phyloP scores from a whole-genome alignment of 2,113 vertebrate species.

The Pontoporia blainvillei region DNA sequence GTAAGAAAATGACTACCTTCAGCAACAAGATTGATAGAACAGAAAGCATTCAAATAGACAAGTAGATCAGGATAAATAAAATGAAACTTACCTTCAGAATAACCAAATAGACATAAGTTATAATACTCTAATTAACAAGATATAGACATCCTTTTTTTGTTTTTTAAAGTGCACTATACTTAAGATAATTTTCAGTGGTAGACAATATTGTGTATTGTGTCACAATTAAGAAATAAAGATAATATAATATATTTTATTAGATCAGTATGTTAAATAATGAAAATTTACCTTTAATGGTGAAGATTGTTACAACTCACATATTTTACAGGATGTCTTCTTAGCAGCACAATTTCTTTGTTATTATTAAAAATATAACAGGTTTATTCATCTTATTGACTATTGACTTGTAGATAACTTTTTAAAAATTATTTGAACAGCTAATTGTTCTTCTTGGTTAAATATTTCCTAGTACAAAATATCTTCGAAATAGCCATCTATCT shows the following conservation, averaged over 20 bases:
- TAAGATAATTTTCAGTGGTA: not conserved
- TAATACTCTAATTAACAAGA: not conserved
- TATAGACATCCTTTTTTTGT: not conserved
- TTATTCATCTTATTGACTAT: not conserved
- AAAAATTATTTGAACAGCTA: not conserved
- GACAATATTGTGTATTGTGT: not conserved
- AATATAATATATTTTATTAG: not conserved
- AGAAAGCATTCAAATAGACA: not conserved
- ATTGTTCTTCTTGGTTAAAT: not conserved
- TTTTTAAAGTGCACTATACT: not conserved
- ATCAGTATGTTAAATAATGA: not conserved
- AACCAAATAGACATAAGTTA: not conserved
- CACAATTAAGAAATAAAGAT: not conserved
- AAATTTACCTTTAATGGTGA: not conserved
- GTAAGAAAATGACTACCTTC: slow-evolving; percentile 24
- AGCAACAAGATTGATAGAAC: not conserved
- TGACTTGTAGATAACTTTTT: not conserved
- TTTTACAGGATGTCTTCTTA: not conserved
- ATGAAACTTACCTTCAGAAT: not conserved
- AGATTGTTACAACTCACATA: not conserved
- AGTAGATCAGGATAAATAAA: not conserved
- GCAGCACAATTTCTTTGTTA: not conserved
- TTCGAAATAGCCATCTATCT: not conserved
- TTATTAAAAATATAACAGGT: not conserved
- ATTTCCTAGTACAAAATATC: not conserved